Evolutionary conservation across 2,113 vertebrate species (phyloP).

Genomic region (Nesogale talazaci): DNA sequence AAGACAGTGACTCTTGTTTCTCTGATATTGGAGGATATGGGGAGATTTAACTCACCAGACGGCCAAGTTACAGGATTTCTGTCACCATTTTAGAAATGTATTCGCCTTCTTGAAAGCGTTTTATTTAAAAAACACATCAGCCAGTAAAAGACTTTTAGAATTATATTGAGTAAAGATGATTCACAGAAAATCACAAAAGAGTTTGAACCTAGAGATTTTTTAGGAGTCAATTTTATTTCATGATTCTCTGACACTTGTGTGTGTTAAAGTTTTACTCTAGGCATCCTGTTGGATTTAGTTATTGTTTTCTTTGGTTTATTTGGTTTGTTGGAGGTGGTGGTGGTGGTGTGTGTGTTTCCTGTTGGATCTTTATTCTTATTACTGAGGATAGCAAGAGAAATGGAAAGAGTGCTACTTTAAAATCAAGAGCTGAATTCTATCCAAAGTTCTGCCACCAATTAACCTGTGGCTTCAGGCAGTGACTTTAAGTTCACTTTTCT

Average conservation of each 20-base stretch:
- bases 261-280: background rate
- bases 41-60: background rate
- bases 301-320: too few relatives aligned
- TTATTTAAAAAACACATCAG: background rate
- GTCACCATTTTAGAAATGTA: background rate
- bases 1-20: background rate
- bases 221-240: conserved; percentile 23
- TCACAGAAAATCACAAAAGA: conserved; percentile 39
- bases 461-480: conserved; percentile 3
- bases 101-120: background rate
- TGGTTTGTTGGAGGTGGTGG: too few relatives aligned
- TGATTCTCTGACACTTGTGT: background rate
- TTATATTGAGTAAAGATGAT: background rate
- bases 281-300: background rate
- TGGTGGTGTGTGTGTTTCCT: background rate
- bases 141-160: background rate
- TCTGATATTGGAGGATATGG: background rate
- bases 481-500: background rate
- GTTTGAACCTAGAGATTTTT: conserved; percentile 5
- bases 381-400: background rate
- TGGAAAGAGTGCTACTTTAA: background rate
- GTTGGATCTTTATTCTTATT: background rate
- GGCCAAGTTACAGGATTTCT: background rate
- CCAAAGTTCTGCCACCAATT: background rate
- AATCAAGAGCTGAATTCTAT: conserved; percentile 24